These are phyloP conservation scores for Pegoplata infirma DNA, from an alignment of 2,888 invertebrate genomes.

Conservation along the genomic window DNA sequence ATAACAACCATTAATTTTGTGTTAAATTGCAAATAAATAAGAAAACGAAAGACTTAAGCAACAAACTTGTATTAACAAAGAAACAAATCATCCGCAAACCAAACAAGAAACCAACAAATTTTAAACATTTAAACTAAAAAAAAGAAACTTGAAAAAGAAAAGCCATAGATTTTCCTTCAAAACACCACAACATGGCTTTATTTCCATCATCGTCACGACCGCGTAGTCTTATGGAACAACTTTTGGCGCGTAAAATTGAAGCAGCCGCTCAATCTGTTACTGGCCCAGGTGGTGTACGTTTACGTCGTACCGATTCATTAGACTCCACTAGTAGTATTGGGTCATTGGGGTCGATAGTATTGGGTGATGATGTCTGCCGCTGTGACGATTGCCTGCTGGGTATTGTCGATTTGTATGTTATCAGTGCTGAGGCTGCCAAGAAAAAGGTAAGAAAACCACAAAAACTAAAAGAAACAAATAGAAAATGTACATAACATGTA, in stretches of 20 bases:
- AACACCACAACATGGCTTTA: slow-evolving; percentile 71
- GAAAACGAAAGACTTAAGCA: slow-evolving; percentile 71
- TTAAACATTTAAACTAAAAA: no score
- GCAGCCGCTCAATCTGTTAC: slow-evolving; percentile 79
- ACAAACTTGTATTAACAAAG: slow-evolving; percentile 66
- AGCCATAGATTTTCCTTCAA: slow-evolving; percentile 7
- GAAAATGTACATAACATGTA: neutral
- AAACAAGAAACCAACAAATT: neutral
- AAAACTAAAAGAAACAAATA: neutral
- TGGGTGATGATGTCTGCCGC: slow-evolving; percentile 85
- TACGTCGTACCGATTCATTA: slow-evolving; percentile 87
- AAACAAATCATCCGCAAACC: slow-evolving; percentile 16
- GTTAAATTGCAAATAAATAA: slow-evolving; percentile 4
- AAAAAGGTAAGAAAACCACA: slow-evolving; percentile 82
- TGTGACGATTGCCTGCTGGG: slow-evolving; percentile 91
- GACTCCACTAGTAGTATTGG: slow-evolving; percentile 87
- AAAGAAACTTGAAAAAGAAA: neutral
- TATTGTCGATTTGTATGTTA: slow-evolving; percentile 86
- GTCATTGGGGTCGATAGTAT: slow-evolving; percentile 82
- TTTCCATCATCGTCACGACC: slow-evolving; percentile 82
- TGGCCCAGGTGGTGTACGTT: slow-evolving; percentile 78
- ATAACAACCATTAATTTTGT: slow-evolving; percentile 39
- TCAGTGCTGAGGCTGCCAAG: slow-evolving; percentile 79
- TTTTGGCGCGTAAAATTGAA: slow-evolving; percentile 90
- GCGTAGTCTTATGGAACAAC: slow-evolving; percentile 89